These are phyloP conservation scores for Euphysa ruthae DNA, from an alignment of 30 jellyfish, hydroid and myxozoan genomes.

Conservation along the genomic window DNA sequence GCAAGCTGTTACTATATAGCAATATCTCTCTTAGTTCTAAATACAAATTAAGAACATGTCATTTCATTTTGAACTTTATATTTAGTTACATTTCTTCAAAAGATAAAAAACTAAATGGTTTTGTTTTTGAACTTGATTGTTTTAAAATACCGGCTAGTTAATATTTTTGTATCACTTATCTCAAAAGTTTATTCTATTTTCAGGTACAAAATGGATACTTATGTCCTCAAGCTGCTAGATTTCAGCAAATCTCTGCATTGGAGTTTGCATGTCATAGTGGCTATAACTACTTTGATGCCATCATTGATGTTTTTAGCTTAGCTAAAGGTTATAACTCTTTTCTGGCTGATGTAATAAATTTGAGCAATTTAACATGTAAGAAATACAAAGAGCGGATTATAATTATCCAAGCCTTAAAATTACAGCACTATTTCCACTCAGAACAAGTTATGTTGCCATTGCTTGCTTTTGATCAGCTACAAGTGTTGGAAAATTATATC, in stretches of 20 bases:
- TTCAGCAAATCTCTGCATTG: slow-evolving; percentile 11
- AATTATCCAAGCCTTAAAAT: slow-evolving; percentile 39
- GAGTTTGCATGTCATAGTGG: slow-evolving; percentile 29
- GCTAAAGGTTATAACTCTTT: slow-evolving; percentile 15
- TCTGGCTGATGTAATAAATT: slow-evolving; percentile 10
- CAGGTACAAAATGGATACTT: slow-evolving; percentile 17
- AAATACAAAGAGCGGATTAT: slow-evolving; percentile 62
- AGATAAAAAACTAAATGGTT: no score
- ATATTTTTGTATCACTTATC: no score
- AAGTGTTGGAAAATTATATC: slow-evolving; percentile 49
- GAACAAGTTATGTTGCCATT: slow-evolving; percentile 65
- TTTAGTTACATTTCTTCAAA: no score
- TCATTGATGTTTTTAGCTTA: not conserved
- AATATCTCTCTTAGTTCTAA: no score
- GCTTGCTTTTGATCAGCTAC: slow-evolving; percentile 71
- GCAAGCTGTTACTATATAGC: no score
- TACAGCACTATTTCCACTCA: slow-evolving; percentile 47
- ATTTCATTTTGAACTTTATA: no score
- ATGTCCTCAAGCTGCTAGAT: slow-evolving; percentile 4
- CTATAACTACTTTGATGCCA: slow-evolving; percentile 7
- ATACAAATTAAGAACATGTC: no score
- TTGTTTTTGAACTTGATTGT: no score
- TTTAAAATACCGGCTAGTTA: no score
- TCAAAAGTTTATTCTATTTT: not conserved
- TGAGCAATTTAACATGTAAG: slow-evolving; percentile 24